Evolutionary conservation across 2,888 invertebrate genomes (phyloP), one percentile per base, ranked within the genome.

Genomic region (Harpagoxenus sublaevis): DNA sequence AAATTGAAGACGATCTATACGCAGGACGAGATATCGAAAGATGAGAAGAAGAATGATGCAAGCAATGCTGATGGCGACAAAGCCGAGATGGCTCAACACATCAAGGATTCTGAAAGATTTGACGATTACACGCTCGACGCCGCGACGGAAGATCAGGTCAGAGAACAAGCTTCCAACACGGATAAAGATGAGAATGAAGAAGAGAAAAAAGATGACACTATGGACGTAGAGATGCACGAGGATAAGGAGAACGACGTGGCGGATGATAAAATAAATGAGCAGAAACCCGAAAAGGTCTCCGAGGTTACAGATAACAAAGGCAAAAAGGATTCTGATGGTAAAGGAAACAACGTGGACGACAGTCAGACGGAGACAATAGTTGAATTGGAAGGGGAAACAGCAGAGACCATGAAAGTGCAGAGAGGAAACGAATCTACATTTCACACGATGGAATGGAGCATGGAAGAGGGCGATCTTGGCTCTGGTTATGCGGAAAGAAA

Each of bases 91-190:
- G 98, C 97, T 95, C 97, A 98, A 93, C 98, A 99, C 93, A 97
- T 99, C 3, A 97, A 97, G 92, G 97, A 98, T 89, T 97, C 97
- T 0, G 97, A 97, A 86, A 96, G 97, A 84, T 96, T 96, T 87
- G 97, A 98, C 92, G 96, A 97, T 81, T 97, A 98, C 93, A 97
- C 97, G 89, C 94, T 97, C 88, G 98, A 98, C 90, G 97, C 97
- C 73, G 98, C 98, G 0, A 98, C 97, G 0, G 97, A 98, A 94
- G 98, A 99, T 89, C 98, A 99, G 95, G 97, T 55, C 96, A 97
- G 89, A 95, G 96, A 97, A 89, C 96, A 97, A 60, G 94, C 97
- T 8, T 96, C 96, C n/a, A 96, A 97, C 84, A 96, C 96, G 62
- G 96, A 97, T 39, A 96, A 97, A 63, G 96, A 96, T 84, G 23